Evolutionary conservation across 2,113 vertebrate species (phyloP), one percentile per base, ranked within the genome.

Genomic region (Naja naja): DNA sequence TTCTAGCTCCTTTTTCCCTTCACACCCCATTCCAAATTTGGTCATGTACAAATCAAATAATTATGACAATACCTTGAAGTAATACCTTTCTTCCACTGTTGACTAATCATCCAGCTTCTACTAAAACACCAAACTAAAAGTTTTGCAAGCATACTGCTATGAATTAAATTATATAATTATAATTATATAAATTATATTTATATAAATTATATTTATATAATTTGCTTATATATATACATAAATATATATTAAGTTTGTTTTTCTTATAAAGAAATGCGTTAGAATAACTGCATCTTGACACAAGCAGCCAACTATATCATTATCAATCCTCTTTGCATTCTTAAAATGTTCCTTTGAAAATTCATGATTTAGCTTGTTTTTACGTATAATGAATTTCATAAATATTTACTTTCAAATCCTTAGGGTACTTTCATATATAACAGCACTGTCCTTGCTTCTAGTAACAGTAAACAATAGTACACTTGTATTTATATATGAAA

Each of bases 401-500:
- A 90, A 94, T 90, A 94, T 87, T 89, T 92, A 43, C 49, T 45
- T 94, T 34, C 64, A 87, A 64, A 47, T 87, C 49, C 85, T 54
- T 58, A 11, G 55, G 89, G 47, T 81, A 39, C 64, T 90, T 94
- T 90, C 60, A 25, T 55, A 81, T 25, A 49, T 53, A 92, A n/a
- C 56, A 89, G 60, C 92, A 56, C 25, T 58, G 27, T 89, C 39
- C 43, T 86, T 49, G 12, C 64, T 88, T 58, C 52, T 85, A 22
- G 58, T 81, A 94, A 56, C 89, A 56, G 55, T 69, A 86, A 90
- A 93, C 85, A 87, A 25, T 34, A 74, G 5, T 74, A 74, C 2
- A 34, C 30, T 56, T 85, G 27, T 53, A 87, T 92, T 55, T 85
- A 85, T 54, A 89, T 43, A 10, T 92, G 87, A 49, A 85, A 85